Evolutionary conservation across 1,140 invertebrate species (phyloP), one percentile per base, ranked within the genome.

Genomic region (Pseudomyrmex pallidus): DNA sequence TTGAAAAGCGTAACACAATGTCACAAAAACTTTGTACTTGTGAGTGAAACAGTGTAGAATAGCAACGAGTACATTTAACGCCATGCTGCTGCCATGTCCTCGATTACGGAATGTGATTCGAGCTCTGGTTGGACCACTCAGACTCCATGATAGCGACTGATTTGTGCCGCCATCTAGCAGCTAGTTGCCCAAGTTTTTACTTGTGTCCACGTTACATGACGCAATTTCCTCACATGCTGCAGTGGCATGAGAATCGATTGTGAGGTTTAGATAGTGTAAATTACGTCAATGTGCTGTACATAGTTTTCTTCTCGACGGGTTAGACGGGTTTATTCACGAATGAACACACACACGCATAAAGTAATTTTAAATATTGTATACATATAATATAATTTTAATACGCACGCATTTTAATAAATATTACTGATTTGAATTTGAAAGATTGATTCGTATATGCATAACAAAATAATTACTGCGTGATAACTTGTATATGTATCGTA

Each of bases 91-190:
- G 87, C 88, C 88, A 89, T 89, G 57, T 67, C 77, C 62, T 80
- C 87, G 74, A 88, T 84, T 85, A 88, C 77, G 76, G 83, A 35
- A 89, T 66, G 85, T 89, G 90, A 92, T 92, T 92, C 90, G 90
- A 89, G 88, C 84, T 89, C 73, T 64, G 83, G 73, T 89, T 90
- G 87, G 87, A 90, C 90, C 90, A 90, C 78, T 92, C 89, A 82
- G 83, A 70, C 78, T 63, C 67, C 59, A 62, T 64, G 74, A 84
- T 82, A 68, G 3, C 87, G 90, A 94, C 91, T 85, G 91, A 88
- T 89, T 86, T 56, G 90, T 91, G 93, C 66, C 90, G 93, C 94
- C 94, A 94, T 94, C 94, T 93, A 90, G 44, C 86, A 62, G 57
- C 7, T 44, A 54, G 78, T 82, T 74, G 80, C 15, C 67, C 76